Percentiles rank a stretch among this genome's conserved stretches.
phyloP scores from a whole-genome alignment of 2,888 invertebrate genomes.

The Anthoptus insignis region DNA sequence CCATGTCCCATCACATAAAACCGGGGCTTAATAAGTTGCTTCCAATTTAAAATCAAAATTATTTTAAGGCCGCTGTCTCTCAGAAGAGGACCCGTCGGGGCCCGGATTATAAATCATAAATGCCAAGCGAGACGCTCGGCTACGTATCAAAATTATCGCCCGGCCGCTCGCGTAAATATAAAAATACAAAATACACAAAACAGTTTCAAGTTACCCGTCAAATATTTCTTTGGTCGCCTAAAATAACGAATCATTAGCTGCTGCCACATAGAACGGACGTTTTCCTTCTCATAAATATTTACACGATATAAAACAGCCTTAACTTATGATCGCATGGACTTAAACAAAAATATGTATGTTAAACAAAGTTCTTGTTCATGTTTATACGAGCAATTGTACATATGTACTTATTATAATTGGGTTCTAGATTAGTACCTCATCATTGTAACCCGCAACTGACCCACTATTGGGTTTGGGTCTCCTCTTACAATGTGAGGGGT shows the following conservation, averaged over 20 bases:
- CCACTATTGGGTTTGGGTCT: too few species aligned
- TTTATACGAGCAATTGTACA: too few species aligned
- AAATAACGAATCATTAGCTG: slow-evolving; percentile 73
- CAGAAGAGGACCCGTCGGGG: slow-evolving; percentile 75
- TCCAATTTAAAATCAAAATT: slow-evolving; percentile 82
- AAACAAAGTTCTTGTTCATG: too few species aligned
- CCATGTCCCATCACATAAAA: slow-evolving; percentile 70
- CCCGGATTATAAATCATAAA: slow-evolving; percentile 84
- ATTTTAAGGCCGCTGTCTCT: slow-evolving; percentile 78
- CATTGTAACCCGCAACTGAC: too few species aligned
- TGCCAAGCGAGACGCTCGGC: slow-evolving; percentile 76
- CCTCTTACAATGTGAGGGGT: too few species aligned
- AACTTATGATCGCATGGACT: neutral
- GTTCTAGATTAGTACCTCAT: too few species aligned
- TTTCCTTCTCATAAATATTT: slow-evolving; percentile 27
- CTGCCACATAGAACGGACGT: slow-evolving; percentile 38
- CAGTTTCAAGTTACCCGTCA: slow-evolving; percentile 80
- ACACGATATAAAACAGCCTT: slow-evolving; percentile 20
- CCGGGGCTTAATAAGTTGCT: slow-evolving; percentile 74
- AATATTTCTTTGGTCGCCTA: slow-evolving; percentile 72
- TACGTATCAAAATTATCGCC: slow-evolving; percentile 80
- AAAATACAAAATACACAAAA: slow-evolving; percentile 83
- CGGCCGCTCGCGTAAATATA: slow-evolving; percentile 71
- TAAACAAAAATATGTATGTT: too few species aligned
- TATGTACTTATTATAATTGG: too few species aligned